Evolutionary conservation across 2,888 invertebrate species (phyloP), one percentile per base, ranked within the genome.

Genomic region (Cerastis rubricosa): DNA sequence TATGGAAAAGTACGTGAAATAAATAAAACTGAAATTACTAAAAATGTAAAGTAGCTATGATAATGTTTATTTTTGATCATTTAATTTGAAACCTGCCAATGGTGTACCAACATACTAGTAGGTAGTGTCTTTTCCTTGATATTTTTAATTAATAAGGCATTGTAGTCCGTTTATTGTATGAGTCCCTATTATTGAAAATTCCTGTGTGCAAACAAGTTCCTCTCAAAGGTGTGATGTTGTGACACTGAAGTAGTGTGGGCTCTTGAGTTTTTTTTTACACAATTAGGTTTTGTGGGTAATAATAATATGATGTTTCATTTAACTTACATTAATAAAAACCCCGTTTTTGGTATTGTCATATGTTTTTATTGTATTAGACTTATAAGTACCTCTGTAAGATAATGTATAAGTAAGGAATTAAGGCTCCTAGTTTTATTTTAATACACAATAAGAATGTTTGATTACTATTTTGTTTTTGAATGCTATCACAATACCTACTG

Each of bases 1-100:
- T 93, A 99, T 99, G 99, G 99, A 99, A 91, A 99, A 99, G 96
- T 99, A 99, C 97, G 99, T 99, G 6, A 99, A 99, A 96, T 99
- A 97, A 70, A 25, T 8, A 57, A 57, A 22, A 7, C n/a, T 7
- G 14, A 47, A 35, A 45, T 47, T 9, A 25, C 11, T 14, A 49
- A 49, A 9, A 49, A 54, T 76, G 25, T 29, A 9, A 51, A 61
- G 40, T 61, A 74, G 35, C 35, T 35, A 35, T 25, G 9, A 22
- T 70, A 47, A 59, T 63, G 17, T 47, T 51, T 43, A 43, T 14
- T 17, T 76, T 61, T 17, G 29, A 57, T 69, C 0, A 64, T 51
- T 65, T 29, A 29, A 45, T 49, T 45, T 14, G 2, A 63, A n/a
- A 47, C 12, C 2, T 22, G 29, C 59, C 7, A 22, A 8, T 35